A percentile compares a stretch with the other conserved stretches of the same genome.
Evolutionary conservation across 2,888 invertebrate species (phyloP).

Genomic region (Amblyteles armatorius): DNA sequence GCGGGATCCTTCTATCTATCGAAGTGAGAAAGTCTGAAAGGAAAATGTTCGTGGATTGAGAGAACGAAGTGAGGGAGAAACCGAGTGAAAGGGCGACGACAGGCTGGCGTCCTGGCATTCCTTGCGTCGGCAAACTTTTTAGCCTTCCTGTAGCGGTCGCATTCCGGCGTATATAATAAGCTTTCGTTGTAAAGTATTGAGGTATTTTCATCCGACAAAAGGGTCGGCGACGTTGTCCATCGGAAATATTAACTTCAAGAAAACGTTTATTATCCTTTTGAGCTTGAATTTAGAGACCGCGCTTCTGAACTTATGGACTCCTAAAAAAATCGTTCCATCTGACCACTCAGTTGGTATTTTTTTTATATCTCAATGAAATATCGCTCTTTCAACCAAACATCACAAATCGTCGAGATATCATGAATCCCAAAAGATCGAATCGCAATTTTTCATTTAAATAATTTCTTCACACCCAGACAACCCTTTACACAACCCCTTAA

Average conservation of each 20-base stretch:
- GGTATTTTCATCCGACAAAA: slow-evolving; percentile 13
- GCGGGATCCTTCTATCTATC: slow-evolving; percentile 32
- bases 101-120: background rate
- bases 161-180: slow-evolving; percentile 17
- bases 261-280: background rate
- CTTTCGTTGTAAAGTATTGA: background rate
- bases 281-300: background rate
- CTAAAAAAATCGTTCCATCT: background rate
- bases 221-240: background rate
- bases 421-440: background rate
- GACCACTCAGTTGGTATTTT: background rate
- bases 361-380: background rate
- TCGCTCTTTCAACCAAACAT: background rate
- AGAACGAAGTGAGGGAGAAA: background rate
- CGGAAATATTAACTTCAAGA: background rate
- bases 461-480: background rate
- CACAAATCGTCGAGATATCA: background rate
- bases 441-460: background rate
- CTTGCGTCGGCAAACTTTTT: slow-evolving; percentile 22
- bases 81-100: slow-evolving; percentile 1
- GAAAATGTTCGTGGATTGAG: background rate
- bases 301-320: background rate
- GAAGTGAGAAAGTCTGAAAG: slow-evolving; percentile 33
- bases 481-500: too few species aligned
- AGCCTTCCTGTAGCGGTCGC: slow-evolving; percentile 2